Evolutionary conservation across 1,140 invertebrate genomes (phyloP).

Genomic region (Penaeus indicus): DNA sequence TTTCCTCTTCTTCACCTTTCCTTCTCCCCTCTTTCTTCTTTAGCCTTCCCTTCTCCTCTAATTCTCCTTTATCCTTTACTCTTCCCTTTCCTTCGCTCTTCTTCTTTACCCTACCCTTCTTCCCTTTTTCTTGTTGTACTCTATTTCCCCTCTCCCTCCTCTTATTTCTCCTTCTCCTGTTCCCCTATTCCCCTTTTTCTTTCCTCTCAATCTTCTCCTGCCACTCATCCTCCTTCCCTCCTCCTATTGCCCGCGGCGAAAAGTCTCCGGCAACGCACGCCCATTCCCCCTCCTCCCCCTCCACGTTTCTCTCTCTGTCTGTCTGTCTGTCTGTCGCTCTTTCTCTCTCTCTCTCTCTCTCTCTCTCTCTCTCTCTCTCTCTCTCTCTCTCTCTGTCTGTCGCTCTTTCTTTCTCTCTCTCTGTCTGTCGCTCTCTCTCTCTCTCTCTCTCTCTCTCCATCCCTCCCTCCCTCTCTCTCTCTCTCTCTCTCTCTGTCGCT

Average conservation of each 20-base stretch:
- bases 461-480: background rate
- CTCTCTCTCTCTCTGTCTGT: constrained; percentile 28
- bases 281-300: too few relatives aligned
- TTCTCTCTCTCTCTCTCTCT: background rate
- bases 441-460: background rate
- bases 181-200: background rate
- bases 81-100: background rate
- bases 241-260: too few relatives aligned
- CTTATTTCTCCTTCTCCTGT: constrained; percentile 7
- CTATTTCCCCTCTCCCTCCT: background rate
- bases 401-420: background rate
- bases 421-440: background rate
- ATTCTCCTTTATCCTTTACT: background rate
- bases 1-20: background rate
- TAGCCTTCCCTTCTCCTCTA: background rate
- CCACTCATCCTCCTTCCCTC: background rate
- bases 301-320: background rate
- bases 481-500: background rate
- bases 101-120: background rate
- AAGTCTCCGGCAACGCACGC: too few relatives aligned
- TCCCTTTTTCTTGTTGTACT: background rate
- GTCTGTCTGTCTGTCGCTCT: too few relatives aligned
- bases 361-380: background rate
- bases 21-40: background rate
- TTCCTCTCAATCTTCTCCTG: constrained; percentile 14